Base-by-base conservation (phyloP, 2,797 vertebrate genomes). In the Nannoperca obscura region DNA sequence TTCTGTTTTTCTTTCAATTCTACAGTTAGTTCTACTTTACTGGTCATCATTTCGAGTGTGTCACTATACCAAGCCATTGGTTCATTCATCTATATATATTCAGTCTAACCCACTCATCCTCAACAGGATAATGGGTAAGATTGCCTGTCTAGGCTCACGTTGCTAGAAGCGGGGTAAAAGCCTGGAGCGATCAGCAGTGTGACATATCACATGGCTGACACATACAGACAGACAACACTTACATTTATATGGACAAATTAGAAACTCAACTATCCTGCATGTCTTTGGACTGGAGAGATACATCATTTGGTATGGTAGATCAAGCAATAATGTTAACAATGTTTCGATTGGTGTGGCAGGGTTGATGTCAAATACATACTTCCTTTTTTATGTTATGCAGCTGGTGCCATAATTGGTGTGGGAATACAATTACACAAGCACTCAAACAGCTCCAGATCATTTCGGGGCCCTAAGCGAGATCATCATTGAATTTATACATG, bases 1-100 rank as follows among this genome's bases (percentile, higher is more conserved):
- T 62, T 36, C 14, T 44, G 19, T 52, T 49, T 66, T 55, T 42
- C 30, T 47, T n/a, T 47, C 8, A 60, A 11, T 24, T 63, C 22
- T 24, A 65, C 38, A 12, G 34, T 44, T 8, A 13, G 36, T 14
- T 38, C 11, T 50, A 38, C 32, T 62, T 62, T 40, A 40, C 22
- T 67, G 17, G 15, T 62, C 9, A 22, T 57, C 44, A 44, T 40
- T 57, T 46, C 17, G 24, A 44, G 15, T 13, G 12, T 24, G 42
- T 62, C 24, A n/a, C 42, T 32, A 9, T 15, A 55, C 59, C 42
- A 50, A 69, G 42, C 50, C 36, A 24, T 12, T 38, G 5, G 70
- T 36, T 54, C 46, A 72, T 67, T 54, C 38, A 60, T 78, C 36
- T 54, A 20, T 53, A 58, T 34, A 46, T 57, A 47, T 40, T 47